Percentiles rank a stretch among this genome's conserved stretches.
phyloP scores from a whole-genome alignment of 2,888 invertebrate species.

The Thymelicus acteon region DNA sequence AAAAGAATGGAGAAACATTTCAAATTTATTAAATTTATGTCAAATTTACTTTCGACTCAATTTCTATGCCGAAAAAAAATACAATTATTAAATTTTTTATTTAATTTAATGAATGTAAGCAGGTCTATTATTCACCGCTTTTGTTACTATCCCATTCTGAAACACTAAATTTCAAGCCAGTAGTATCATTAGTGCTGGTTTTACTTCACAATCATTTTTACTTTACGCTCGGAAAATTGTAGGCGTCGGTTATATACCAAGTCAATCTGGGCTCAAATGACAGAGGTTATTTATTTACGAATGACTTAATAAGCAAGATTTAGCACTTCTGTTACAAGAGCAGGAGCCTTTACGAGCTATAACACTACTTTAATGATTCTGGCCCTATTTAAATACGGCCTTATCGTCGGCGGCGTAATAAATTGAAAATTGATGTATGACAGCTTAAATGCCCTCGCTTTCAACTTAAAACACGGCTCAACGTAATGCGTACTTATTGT shows the following conservation, averaged over 20 bases:
- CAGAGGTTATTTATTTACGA: constrained; percentile 60
- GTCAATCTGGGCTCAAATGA: constrained; percentile 39
- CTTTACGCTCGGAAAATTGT: constrained; percentile 33
- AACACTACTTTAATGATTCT: constrained; percentile 58
- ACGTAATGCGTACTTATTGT: constrained; percentile 39
- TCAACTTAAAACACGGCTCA: constrained; percentile 42
- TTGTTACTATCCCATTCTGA: neutral
- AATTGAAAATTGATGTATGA: constrained; percentile 53
- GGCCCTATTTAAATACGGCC: constrained; percentile 50
- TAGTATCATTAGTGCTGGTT: neutral
- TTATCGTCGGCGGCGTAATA: constrained; percentile 49
- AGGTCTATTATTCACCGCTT: neutral
- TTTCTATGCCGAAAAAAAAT: too few species aligned
- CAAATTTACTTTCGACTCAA: too few species aligned
- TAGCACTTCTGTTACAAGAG: constrained; percentile 54
- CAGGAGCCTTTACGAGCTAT: constrained; percentile 59
- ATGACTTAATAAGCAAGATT: constrained; percentile 65
- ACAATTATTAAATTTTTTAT: too few species aligned
- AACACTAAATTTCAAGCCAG: neutral
- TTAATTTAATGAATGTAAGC: too few species aligned
- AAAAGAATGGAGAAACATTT: too few species aligned
- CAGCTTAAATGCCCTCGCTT: constrained; percentile 43
- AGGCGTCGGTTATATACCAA: constrained; percentile 20
- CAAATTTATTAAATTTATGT: too few species aligned
- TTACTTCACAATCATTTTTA: constrained; percentile 22